A percentile compares a stretch with the other conserved stretches of the same genome.
These are phyloP conservation scores for Myxocyprinus asiaticus DNA, from an alignment of 2,113 vertebrate species.

Conservation along the genomic window DNA sequence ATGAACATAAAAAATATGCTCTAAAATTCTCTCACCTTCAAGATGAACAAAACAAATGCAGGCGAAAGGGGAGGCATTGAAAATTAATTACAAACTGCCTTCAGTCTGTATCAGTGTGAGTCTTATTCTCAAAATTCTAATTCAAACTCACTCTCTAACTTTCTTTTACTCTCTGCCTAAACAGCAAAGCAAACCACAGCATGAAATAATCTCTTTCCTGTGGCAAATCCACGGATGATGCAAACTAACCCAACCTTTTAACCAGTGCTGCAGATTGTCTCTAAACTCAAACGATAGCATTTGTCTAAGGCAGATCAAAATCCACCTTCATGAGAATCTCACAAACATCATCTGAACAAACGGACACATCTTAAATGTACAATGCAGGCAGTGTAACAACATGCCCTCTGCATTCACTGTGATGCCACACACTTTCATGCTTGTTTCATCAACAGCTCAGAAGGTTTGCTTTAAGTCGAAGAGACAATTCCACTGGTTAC, in stretches of 20 bases:
- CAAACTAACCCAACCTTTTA: constrained; percentile 67
- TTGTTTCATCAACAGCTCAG: neutral
- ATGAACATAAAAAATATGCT: constrained; percentile 45
- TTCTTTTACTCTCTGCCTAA: constrained; percentile 4
- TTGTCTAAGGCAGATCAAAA: neutral
- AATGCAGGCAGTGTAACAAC: neutral
- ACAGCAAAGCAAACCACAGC: constrained; percentile 24
- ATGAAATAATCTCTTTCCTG: constrained; percentile 66
- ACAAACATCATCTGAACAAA: constrained; percentile 8
- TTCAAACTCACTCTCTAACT: neutral
- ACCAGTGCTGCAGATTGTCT: constrained; percentile 7
- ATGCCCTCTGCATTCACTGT: neutral
- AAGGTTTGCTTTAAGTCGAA: neutral
- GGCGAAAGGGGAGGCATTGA: constrained; percentile 62
- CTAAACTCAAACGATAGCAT: constrained; percentile 23
- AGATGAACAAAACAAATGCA: constrained; percentile 64
- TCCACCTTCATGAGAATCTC: neutral
- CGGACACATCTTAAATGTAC: neutral
- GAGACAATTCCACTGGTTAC: constrained; percentile 10
- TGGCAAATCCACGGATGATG: constrained; percentile 60
- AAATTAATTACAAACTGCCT: constrained; percentile 70
- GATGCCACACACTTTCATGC: neutral
- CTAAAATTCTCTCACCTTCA: constrained; percentile 61
- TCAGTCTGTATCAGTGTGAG: constrained; percentile 47
- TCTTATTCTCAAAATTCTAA: constrained; percentile 5